These are phyloP conservation scores for Anolis sagrei DNA, from an alignment of 2,113 vertebrate species.

Conservation along the genomic window DNA sequence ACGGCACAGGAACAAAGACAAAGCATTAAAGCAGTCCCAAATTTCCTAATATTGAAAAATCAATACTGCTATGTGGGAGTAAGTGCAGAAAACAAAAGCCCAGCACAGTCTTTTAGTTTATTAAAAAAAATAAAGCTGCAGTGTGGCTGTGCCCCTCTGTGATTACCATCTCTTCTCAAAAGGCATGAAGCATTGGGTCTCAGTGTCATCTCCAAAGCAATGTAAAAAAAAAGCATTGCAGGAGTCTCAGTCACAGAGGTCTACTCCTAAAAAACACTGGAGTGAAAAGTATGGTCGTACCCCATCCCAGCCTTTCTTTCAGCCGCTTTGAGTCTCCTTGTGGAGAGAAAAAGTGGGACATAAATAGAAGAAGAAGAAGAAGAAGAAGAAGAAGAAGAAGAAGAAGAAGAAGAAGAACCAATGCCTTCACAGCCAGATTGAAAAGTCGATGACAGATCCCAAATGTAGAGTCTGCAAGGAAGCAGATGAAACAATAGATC, in stretches of 20 bases:
- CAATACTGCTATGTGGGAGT: conserved; percentile 41
- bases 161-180: conserved; percentile 36
- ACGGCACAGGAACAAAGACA: conserved; percentile 38
- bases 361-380: no score
- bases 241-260: background rate
- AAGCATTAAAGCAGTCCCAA: conserved; percentile 7
- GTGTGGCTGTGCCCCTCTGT: conserved; percentile 35
- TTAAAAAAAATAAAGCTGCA: conserved; percentile 35
- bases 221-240: conserved; percentile 20
- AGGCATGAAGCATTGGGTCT: conserved; percentile 20
- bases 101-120: conserved; percentile 17
- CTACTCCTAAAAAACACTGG: background rate
- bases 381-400: no score
- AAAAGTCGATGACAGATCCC: no score
- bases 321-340: no score
- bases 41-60: conserved; percentile 44
- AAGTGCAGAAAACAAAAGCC: conserved; percentile 6
- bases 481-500: no score
- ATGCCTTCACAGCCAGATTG: no score
- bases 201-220: conserved; percentile 13
- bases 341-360: no score
- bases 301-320: no score
- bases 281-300: background rate
- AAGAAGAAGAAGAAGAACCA: no score
- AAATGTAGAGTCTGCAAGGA: no score